Percentiles rank a stretch among this genome's conserved stretches.
Evolutionary conservation across 2,797 vertebrate species (phyloP).

Genomic region (Danionella dracula): DNA sequence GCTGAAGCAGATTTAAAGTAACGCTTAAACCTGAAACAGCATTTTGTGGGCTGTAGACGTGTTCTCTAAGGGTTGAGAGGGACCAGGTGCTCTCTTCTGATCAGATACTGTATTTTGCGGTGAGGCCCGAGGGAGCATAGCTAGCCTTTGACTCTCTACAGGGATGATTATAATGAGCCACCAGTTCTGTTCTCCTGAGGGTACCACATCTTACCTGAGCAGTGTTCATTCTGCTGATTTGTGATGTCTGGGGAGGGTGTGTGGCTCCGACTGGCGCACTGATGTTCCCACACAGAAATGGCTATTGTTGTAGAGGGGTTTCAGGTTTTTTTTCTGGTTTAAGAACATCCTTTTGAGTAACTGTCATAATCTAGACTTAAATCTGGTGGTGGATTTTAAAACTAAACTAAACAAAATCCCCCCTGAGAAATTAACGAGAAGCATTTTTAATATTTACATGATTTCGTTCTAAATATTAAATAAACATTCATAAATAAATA

Average conservation of each 20-base stretch:
- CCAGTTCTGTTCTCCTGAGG: slow-evolving; percentile 36
- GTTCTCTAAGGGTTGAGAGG: slow-evolving; percentile 20
- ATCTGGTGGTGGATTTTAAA: too few species aligned
- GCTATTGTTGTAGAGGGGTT: background rate
- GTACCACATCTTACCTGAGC: slow-evolving; percentile 18
- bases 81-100: slow-evolving; percentile 38
- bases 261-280: background rate
- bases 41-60: slow-evolving; percentile 6
- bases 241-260: slow-evolving; percentile 14
- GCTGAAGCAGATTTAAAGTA: background rate
- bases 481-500: too few species aligned
- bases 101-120: slow-evolving; percentile 46
- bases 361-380: too few species aligned
- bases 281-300: background rate
- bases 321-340: background rate
- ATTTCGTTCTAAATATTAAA: too few species aligned
- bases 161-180: slow-evolving; percentile 45
- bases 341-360: too few species aligned
- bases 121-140: slow-evolving; percentile 36
- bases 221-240: slow-evolving; percentile 26
- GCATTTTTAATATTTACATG: too few species aligned
- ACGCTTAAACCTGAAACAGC: background rate
- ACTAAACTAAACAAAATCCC: too few species aligned
- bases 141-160: slow-evolving; percentile 39
- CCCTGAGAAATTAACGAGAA: too few species aligned